Base-by-base conservation (phyloP, 2,888 invertebrate species). In the Cosmorhoe ocellata region DNA sequence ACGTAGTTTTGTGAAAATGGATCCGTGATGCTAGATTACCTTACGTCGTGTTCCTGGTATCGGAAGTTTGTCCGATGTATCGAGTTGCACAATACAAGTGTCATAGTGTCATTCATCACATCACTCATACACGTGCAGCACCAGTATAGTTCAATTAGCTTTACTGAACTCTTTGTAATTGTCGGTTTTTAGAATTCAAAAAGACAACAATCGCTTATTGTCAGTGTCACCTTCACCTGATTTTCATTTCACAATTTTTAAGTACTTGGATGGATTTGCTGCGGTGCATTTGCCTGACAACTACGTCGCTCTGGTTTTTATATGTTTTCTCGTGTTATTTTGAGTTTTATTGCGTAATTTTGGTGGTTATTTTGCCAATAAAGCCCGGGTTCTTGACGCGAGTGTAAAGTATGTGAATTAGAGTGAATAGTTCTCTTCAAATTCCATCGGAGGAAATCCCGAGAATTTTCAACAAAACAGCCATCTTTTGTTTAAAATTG, bases 11-110 rank as follows among this genome's bases (percentile, higher is more conserved):
- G 66, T 67, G 75, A 68, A 76, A 74, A 65, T 64, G 54, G 64
- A 76, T 66, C 63, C 57, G 57, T 58, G 52, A 61, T 52, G 61
- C 59, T 70, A 56, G 49, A 56, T 58, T 61, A 53, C 57, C 61
- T 71, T 70, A 67, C 69, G 51, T 49, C 39, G 44, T 13, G 58
- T 79, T 80, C 81, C 68, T 59, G 54, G 72, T 74, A 79, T 64
- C 61, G 67, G 58, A 61, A 59, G 61, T 62, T 59, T 53, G 61
- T 49, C 59, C 57, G 58, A 48, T 64, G 63, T 60, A 48, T 71
- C 64, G 54, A 36, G 53, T 74, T 71, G 62, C 72, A 70, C 66
- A 71, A 66, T 67, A 59, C 57, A 58, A 57, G 54, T 60, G 48
- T 55, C 58, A 61, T 64, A n/a, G n/a, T n/a, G n/a, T 18, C 2